Evolutionary conservation across 2,797 vertebrate species (phyloP).

Genomic region (Myotis vivesi): DNA sequence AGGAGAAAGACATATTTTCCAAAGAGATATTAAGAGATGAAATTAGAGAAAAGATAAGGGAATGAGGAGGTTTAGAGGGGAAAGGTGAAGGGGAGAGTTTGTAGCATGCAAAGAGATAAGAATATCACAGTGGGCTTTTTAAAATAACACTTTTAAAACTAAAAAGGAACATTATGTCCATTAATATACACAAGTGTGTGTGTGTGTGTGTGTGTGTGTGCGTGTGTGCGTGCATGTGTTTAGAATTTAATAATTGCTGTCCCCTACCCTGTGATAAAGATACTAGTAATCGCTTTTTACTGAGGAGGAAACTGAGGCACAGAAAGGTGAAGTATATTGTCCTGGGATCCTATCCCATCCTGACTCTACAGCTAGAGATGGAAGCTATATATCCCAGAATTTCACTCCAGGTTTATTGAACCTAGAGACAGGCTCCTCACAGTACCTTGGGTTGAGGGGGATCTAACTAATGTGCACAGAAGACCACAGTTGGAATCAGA

Average conservation of each 20-base stretch:
- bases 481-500: not conserved
- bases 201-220: not conserved
- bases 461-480: not conserved
- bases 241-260: not conserved
- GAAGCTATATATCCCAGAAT: not conserved
- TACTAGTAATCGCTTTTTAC: not conserved
- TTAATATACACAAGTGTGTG: not conserved
- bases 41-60: not conserved
- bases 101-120: not conserved
- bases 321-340: not conserved
- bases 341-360: not conserved
- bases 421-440: not conserved
- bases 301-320: not conserved
- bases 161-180: not conserved
- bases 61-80: not conserved
- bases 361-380: not conserved
- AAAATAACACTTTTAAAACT: not conserved
- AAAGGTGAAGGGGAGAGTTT: not conserved
- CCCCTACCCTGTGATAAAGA: not conserved
- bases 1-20: slow-evolving; percentile 20
- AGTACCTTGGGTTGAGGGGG: not conserved
- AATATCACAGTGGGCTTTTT: not conserved
- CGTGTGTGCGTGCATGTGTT: not conserved
- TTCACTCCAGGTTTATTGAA: not conserved
- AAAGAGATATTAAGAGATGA: slow-evolving; percentile 25